A percentile compares a stretch with the other conserved stretches of the same genome.
Evolutionary conservation across 2,113 vertebrate genomes (phyloP).

Genomic region (Eulemur rufifrons): DNA sequence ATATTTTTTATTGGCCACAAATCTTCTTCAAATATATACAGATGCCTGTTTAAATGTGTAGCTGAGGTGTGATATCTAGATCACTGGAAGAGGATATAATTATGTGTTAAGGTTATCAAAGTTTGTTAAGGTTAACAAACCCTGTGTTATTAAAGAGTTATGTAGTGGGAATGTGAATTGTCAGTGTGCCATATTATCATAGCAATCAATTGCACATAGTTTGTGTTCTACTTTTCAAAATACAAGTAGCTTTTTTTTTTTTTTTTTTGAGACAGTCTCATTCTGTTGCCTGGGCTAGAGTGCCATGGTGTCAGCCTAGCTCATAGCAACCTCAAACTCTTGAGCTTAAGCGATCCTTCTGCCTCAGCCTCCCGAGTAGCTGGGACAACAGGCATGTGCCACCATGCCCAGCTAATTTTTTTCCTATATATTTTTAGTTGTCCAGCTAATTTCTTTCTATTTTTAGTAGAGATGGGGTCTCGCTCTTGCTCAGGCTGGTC

Average conservation of each 20-base stretch:
- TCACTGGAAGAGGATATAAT: conserved; percentile 24
- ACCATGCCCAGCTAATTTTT: no score
- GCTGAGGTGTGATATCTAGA: background rate
- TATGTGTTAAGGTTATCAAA: background rate
- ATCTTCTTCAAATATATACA: background rate
- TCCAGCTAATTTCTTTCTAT: no score
- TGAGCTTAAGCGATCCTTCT: no score
- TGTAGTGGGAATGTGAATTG: conserved; percentile 19
- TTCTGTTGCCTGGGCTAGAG: no score
- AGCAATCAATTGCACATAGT: background rate
- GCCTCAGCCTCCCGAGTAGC: no score
- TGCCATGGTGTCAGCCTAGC: no score
- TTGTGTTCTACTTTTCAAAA: conserved; percentile 13
- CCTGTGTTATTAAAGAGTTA: conserved; percentile 14
- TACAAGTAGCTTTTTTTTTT: background rate
- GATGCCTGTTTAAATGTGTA: background rate
- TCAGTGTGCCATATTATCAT: background rate
- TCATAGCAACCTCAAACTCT: no score
- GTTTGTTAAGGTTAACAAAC: background rate
- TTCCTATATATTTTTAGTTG: no score
- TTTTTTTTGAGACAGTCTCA: no score
- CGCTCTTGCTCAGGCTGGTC: no score
- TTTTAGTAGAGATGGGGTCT: no score
- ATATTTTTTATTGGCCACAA: conserved; percentile 3
- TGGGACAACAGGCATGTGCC: no score